Percentiles rank a stretch among this genome's conserved stretches.
Conservation (phyloP, 1,140 invertebrate genomes). For the Aphelenchoides besseyi region DNA sequence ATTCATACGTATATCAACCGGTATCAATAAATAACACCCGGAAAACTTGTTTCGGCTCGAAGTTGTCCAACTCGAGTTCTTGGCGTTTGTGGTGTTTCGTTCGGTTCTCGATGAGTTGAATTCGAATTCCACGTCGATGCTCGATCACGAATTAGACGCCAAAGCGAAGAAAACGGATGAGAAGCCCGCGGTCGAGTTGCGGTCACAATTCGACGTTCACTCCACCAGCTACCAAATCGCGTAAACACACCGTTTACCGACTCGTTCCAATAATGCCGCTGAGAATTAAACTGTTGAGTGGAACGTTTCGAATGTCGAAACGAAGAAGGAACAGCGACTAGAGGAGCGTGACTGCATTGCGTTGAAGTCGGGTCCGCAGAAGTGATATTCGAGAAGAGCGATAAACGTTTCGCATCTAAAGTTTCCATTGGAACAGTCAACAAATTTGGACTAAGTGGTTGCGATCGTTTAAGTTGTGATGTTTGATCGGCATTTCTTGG, state of each 20-base stretch:
- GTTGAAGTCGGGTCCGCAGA: not conserved
- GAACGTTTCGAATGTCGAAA: no score
- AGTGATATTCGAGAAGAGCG: not conserved
- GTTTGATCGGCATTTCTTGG: not conserved
- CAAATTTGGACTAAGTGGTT: not conserved
- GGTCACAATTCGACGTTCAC: not conserved
- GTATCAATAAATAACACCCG: constrained; percentile 16
- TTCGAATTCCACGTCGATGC: not conserved
- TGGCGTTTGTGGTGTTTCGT: not conserved
- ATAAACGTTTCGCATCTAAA: not conserved
- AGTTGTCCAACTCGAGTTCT: not conserved
- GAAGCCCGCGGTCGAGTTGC: not conserved
- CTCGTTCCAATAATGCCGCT: not conserved
- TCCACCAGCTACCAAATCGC: not conserved
- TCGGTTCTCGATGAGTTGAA: not conserved
- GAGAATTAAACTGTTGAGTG: not conserved
- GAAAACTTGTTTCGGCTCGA: constrained; percentile 6
- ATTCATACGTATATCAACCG: not conserved
- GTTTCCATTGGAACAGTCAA: not conserved
- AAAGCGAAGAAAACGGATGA: not conserved
- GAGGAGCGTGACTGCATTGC: constrained; percentile 1
- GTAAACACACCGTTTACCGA: not conserved
- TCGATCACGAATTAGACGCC: not conserved
- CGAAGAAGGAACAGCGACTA: not conserved
- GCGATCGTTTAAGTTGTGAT: not conserved